phyloP scores from a whole-genome alignment of 1,140 invertebrate genomes.

The Bombus difficillimus region DNA sequence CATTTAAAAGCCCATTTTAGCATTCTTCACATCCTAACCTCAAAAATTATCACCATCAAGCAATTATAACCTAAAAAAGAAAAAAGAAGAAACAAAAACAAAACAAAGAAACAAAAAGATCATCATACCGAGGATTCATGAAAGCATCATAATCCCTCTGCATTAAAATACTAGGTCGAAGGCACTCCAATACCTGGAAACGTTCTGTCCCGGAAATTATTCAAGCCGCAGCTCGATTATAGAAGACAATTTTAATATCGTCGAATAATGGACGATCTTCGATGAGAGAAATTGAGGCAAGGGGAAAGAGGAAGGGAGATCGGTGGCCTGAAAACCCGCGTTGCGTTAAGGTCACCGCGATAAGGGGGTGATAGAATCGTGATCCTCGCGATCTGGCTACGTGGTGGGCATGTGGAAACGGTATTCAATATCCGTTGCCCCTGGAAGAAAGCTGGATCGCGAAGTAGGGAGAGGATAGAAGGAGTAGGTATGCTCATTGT shows the following conservation, averaged over 20 bases:
- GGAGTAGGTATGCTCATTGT: conserved; percentile 75
- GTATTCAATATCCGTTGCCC: conserved; percentile 79
- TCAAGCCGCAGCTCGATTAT: conserved; percentile 64
- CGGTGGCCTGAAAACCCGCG: conserved; percentile 51
- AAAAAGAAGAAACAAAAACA: no score
- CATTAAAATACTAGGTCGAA: conserved; percentile 32
- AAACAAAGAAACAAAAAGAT: background rate
- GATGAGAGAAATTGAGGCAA: conserved; percentile 17
- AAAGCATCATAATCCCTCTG: background rate
- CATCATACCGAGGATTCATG: background rate
- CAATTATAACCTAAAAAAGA: background rate
- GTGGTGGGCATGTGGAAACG: conserved; percentile 80
- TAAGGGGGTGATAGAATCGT: conserved; percentile 38
- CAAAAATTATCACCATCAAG: background rate
- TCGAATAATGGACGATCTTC: conserved; percentile 71
- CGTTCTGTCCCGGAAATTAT: conserved; percentile 52
- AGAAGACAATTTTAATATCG: conserved; percentile 80
- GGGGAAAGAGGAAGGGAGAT: conserved; percentile 6
- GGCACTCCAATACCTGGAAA: background rate
- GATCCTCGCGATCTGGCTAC: conserved; percentile 71
- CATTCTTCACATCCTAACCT: background rate
- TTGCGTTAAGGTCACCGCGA: conserved; percentile 70
- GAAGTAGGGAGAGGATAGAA: conserved; percentile 19
- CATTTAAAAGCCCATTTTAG: rapidly evolving
- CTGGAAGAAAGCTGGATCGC: conserved; percentile 26